Evolutionary conservation across 2,113 vertebrate species (phyloP).

Genomic region (Daubentonia madagascariensis): DNA sequence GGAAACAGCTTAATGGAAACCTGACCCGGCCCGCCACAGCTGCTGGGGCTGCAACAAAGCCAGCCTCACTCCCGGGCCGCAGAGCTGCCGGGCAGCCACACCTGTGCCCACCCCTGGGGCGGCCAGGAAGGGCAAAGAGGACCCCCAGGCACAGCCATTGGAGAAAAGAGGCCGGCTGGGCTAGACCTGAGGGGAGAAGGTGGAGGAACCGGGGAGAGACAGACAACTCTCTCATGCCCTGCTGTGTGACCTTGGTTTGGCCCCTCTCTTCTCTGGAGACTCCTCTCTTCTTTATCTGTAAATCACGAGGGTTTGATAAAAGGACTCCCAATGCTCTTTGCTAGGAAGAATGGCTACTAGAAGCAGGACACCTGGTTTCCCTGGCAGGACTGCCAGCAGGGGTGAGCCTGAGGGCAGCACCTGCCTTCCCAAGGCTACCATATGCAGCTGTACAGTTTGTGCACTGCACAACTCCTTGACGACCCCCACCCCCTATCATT

Average conservation of each 20-base stretch:
- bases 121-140: background rate
- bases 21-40: conserved; percentile 49
- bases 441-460: too few relatives aligned
- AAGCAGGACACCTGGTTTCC: background rate
- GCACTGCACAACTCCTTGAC: background rate
- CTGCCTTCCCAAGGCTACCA: background rate
- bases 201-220: background rate
- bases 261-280: background rate
- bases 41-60: conserved; percentile 49
- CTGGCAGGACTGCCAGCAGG: too few relatives aligned
- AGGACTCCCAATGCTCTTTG: background rate
- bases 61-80: background rate
- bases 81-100: conserved; percentile 3
- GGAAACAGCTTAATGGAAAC: conserved; percentile 75
- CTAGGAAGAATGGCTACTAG: background rate
- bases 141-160: background rate
- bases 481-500: background rate
- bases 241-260: background rate
- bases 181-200: background rate
- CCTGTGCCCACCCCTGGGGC: background rate
- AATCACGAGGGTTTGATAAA: background rate
- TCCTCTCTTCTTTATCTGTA: background rate
- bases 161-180: background rate
- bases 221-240: background rate
- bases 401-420: background rate